Evolutionary conservation across 2,888 invertebrate genomes (phyloP).

Genomic region (Poecilobothrus nobilitatus): DNA sequence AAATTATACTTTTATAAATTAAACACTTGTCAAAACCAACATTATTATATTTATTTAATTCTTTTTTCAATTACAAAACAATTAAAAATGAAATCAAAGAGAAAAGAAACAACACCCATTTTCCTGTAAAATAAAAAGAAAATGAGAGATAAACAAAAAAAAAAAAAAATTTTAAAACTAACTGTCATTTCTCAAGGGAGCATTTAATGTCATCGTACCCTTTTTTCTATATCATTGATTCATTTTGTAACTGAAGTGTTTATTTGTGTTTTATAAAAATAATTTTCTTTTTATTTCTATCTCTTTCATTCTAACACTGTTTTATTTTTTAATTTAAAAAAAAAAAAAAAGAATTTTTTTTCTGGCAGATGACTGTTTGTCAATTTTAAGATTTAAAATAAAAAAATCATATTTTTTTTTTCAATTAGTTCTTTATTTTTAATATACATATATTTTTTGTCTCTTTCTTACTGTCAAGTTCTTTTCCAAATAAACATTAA

Average conservation of each 20-base stretch:
- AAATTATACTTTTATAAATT: neutral
- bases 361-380: neutral
- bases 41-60: neutral
- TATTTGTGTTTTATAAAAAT: too few species aligned
- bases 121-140: too few species aligned
- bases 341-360: too few species aligned
- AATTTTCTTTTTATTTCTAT: neutral
- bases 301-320: neutral
- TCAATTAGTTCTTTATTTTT: neutral
- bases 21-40: constrained; percentile 4
- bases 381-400: neutral
- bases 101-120: neutral
- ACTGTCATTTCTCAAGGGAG: neutral
- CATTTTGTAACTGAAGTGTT: neutral
- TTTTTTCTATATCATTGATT: neutral
- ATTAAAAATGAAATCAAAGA: neutral
- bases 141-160: too few species aligned
- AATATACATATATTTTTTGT: too few species aligned
- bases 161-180: too few species aligned
- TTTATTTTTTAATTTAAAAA: too few species aligned
- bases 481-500: too few species aligned
- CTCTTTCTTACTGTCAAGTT: neutral
- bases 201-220: neutral
- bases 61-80: neutral
- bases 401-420: neutral